Conservation (phyloP, 2,113 vertebrate species). For the Syngnathoides biaculeatus region DNA sequence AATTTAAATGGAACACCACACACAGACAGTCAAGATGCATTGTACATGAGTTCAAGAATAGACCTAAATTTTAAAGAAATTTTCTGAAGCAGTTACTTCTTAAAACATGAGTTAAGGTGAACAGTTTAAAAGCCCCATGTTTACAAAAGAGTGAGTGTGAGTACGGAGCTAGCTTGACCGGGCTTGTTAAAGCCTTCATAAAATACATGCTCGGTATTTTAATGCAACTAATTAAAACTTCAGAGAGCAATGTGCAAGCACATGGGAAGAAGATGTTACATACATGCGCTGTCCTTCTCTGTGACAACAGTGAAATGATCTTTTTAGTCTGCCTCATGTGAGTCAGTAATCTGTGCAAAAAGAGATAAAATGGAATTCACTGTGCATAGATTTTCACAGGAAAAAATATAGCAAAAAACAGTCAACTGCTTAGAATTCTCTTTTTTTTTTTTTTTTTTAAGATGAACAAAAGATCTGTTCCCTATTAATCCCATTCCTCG, state of each 20-base stretch:
- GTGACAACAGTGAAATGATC: not conserved
- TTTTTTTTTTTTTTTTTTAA: not conserved
- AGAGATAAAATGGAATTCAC: not conserved
- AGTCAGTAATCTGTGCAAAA: not conserved
- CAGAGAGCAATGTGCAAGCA: not conserved
- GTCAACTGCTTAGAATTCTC: not conserved
- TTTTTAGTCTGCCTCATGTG: not conserved
- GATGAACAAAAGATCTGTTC: conserved; percentile 1
- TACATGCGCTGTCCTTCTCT: not conserved
- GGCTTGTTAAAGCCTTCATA: not conserved
- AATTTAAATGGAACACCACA: conserved; percentile 8
- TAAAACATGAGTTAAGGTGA: not conserved
- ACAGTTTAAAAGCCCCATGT: not conserved
- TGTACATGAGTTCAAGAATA: not conserved
- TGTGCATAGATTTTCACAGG: not conserved
- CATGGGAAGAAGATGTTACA: not conserved
- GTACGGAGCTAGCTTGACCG: not conserved
- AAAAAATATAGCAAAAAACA: not conserved
- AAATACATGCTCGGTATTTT: not conserved
- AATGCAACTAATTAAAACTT: not conserved
- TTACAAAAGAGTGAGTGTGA: not conserved
- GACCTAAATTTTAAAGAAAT: not conserved
- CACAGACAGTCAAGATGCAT: not conserved
- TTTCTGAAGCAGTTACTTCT: not conserved
- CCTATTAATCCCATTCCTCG: not conserved